phyloP scores from a whole-genome alignment of 2,113 vertebrate genomes.

The Steatornis caripensis region DNA sequence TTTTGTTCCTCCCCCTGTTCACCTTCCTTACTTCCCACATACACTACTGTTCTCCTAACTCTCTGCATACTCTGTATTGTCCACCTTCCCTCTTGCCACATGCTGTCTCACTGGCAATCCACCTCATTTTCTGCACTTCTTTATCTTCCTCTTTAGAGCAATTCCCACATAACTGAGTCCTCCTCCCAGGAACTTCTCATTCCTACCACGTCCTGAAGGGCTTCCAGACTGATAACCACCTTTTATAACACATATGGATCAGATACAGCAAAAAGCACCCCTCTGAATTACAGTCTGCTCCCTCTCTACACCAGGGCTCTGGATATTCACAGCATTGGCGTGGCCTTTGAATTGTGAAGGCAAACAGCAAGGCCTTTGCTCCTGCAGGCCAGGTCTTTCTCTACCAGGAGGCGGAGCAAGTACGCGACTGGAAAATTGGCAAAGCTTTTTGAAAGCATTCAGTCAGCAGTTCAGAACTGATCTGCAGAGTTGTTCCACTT shows the following conservation, averaged over 20 bases:
- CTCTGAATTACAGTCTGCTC: neutral
- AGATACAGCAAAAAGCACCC: too few species aligned
- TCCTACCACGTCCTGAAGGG: neutral
- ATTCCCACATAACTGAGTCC: neutral
- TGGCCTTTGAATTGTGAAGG: neutral
- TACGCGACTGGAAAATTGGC: neutral
- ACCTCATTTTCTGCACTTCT: neutral
- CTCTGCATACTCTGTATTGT: neutral
- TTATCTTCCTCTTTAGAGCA: neutral
- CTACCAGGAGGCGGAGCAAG: neutral
- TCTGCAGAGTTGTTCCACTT: neutral
- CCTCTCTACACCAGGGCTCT: neutral
- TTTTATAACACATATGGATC: neutral
- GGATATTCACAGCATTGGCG: neutral
- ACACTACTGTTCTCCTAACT: neutral
- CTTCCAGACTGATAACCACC: neutral
- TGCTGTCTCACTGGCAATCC: neutral
- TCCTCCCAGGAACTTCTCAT: neutral
- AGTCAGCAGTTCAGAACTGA: neutral
- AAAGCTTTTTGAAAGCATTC: neutral
- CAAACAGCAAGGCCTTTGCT: neutral
- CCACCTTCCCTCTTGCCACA: neutral
- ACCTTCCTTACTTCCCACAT: neutral
- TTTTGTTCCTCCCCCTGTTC: neutral
- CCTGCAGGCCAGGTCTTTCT: neutral